Percentiles rank a stretch among this genome's conserved stretches.
Conservation (phyloP, 2,888 invertebrate species). For the Tinea semifulvella region DNA sequence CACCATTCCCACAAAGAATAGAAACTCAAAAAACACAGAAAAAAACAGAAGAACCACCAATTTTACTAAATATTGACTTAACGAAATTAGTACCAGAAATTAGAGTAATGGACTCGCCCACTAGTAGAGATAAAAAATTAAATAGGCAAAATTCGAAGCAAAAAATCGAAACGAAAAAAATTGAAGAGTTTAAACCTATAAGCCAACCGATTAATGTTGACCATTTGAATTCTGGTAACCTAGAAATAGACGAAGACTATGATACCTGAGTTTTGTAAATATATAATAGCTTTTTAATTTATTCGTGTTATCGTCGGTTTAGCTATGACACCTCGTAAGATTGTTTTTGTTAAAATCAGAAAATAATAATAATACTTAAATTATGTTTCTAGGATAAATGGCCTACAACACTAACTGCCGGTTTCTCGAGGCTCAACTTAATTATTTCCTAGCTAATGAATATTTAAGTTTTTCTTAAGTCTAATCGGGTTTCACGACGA, state of each 20-base stretch:
- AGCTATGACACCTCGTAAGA: too few species aligned
- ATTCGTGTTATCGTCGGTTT: conserved; percentile 5
- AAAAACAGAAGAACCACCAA: too few species aligned
- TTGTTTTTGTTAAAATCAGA: too few species aligned
- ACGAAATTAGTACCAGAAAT: conserved; percentile 49
- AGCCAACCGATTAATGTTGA: conserved; percentile 38
- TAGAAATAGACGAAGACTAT: conserved; percentile 62
- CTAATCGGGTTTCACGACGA: too few species aligned
- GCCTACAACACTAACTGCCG: too few species aligned
- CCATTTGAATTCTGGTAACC: conserved; percentile 46
- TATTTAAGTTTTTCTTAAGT: too few species aligned
- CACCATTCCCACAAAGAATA: conserved; percentile 16
- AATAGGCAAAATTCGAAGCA: conserved; percentile 40
- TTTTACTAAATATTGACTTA: conserved; percentile 57
- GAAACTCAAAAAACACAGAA: too few species aligned
- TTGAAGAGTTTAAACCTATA: conserved; percentile 30
- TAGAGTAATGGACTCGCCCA: conserved; percentile 40
- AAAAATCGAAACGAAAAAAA: conserved; percentile 36
- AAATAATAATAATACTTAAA: too few species aligned
- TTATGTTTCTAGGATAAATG: too few species aligned
- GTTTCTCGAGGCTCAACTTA: too few species aligned
- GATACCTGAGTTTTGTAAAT: conserved; percentile 47
- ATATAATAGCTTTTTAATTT: conserved; percentile 6
- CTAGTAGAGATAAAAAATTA: neutral
- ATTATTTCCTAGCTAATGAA: too few species aligned